Evolutionary conservation across 2,797 vertebrate genomes (phyloP), one percentile per base, ranked within the genome.

Genomic region (Tiaroga cobitis): DNA sequence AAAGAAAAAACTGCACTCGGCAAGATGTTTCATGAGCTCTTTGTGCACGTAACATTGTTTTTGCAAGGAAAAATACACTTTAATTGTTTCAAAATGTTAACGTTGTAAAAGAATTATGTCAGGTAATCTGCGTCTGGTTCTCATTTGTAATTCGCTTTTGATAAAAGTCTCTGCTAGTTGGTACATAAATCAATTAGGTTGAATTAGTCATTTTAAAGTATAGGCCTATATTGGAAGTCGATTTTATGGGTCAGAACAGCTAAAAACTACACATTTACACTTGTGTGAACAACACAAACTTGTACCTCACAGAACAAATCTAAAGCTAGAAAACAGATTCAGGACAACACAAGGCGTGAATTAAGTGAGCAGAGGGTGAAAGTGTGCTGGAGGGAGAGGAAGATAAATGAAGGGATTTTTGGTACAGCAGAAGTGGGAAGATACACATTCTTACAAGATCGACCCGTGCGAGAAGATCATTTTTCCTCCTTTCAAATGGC

Each of bases 331-430:
- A 46, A 46, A 88, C 41, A 34, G 49, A 69, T 43, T 32, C 32
- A 43, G 11, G 70, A 65, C 1, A 39, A n/a, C 32, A 75, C 49
- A 69, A 15, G 5, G 65, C 0, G 4, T 84, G 34, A 76, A 78
- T 67, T 77, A 67, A 54, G 8, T 34, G 18, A 29, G 41, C 8
- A 37, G 18, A 59, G 18, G 32, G 69, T 37, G 29, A 73, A 13
- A 26, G 41, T 9, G 24, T 86, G 61, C 67, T 73, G 24, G 39
- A 67, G 32, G 70, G 46, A 34, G 5, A 21, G 59, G 24, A 85
- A 29, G 54, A 83, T 85, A 32, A 86, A 87, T 88, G 16, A 83
- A 77, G 21, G 39, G 41, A 81, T 72, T 81, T 84, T 83, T 68
- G 67, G 32, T 26, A 54, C 6, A 15, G 69, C 16, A 68, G 15